Conservation (phyloP, 2,113 vertebrate species). For the Notothenia coriiceps region DNA sequence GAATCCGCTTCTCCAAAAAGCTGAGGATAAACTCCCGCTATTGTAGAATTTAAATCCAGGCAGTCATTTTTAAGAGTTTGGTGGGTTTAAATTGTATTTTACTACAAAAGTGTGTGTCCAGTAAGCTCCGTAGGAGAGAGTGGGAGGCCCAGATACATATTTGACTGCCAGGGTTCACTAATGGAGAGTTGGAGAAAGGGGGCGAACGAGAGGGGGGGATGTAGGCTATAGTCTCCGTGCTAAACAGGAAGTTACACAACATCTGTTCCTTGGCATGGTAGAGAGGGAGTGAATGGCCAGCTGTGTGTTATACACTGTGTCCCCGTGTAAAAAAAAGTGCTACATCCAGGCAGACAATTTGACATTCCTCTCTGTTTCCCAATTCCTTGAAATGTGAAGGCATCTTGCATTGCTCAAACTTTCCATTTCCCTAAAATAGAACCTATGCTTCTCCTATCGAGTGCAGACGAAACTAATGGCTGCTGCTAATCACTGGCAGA, state of each 20-base stretch:
- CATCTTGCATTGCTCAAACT: slow-evolving; percentile 35
- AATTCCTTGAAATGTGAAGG: slow-evolving; percentile 49
- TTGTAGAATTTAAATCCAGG: slow-evolving; percentile 17
- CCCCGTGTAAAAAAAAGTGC: slow-evolving; percentile 30
- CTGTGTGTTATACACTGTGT: slow-evolving; percentile 65
- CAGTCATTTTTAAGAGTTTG: not conserved
- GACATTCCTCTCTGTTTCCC: slow-evolving; percentile 56
- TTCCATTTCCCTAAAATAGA: slow-evolving; percentile 39
- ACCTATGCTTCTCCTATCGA: not conserved
- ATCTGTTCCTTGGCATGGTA: slow-evolving; percentile 74
- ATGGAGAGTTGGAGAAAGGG: slow-evolving; percentile 56
- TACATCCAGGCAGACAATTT: slow-evolving; percentile 35
- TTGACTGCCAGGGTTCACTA: slow-evolving; percentile 60
- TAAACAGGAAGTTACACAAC: slow-evolving; percentile 83
- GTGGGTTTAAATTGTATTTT: not conserved
- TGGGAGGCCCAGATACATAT: slow-evolving; percentile 53
- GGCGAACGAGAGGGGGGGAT: slow-evolving; percentile 48
- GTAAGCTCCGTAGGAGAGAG: slow-evolving; percentile 28
- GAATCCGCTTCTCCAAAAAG: slow-evolving; percentile 30
- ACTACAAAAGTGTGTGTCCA: not conserved
- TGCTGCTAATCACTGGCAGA: slow-evolving; percentile 14
- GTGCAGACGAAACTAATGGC: not conserved
- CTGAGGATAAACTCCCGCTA: slow-evolving; percentile 5
- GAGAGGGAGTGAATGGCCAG: slow-evolving; percentile 67
- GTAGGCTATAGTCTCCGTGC: slow-evolving; percentile 60